Evolutionary conservation across 2,888 invertebrate species (phyloP).

Genomic region (Galeruca laticollis): DNA sequence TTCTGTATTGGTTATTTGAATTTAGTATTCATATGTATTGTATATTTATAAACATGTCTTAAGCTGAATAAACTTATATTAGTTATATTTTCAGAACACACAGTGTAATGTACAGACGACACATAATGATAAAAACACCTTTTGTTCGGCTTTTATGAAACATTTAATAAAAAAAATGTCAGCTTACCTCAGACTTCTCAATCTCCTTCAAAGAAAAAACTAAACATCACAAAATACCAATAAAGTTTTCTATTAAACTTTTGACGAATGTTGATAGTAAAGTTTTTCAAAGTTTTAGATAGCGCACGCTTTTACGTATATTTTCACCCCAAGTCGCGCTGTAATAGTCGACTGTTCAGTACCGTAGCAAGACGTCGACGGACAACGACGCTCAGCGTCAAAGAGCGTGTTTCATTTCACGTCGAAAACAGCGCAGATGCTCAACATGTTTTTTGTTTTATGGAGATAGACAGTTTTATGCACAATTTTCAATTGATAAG

Average conservation of each 20-base stretch:
- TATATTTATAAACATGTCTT: no score
- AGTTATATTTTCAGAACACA: no score
- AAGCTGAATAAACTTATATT: no score
- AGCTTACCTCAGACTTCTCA: neutral
- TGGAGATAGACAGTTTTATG: neutral
- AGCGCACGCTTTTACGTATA: neutral
- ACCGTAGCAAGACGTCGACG: constrained; percentile 28
- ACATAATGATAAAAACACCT: no score
- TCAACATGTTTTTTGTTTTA: constrained; percentile 8
- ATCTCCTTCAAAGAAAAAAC: neutral
- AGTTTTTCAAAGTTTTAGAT: neutral
- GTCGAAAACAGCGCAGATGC: constrained; percentile 32
- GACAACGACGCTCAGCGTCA: constrained; percentile 27
- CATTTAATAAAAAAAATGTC: neutral
- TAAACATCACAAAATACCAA: neutral
- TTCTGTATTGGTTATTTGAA: no score
- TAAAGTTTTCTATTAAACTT: neutral
- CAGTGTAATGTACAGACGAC: no score
- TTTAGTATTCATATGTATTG: no score
- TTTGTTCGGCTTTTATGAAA: no score
- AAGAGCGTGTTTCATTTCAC: constrained; percentile 19
- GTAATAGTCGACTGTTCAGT: constrained; percentile 20
- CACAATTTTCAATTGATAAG: neutral
- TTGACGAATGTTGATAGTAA: neutral
- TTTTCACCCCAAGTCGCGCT: neutral